A percentile compares a stretch with the other conserved stretches of the same genome.
These are phyloP conservation scores for Cotesia glomerata DNA, from an alignment of 1,140 invertebrate species.

Conservation along the genomic window DNA sequence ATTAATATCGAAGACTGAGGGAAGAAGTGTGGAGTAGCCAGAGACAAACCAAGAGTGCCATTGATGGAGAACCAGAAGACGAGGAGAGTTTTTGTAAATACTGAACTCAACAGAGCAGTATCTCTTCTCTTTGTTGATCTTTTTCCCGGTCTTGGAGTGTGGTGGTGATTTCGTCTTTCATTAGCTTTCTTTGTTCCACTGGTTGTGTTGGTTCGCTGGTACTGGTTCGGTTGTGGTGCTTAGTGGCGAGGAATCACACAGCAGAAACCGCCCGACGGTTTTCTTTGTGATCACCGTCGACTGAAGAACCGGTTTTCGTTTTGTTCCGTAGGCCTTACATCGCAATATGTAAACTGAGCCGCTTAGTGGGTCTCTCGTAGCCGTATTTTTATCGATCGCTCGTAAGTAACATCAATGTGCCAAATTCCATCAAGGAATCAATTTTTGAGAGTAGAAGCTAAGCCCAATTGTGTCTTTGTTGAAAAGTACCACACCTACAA, in stretches of 20 bases:
- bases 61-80: constrained; percentile 2
- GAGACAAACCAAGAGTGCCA: neutral
- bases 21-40: too few species aligned
- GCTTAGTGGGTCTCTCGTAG: constrained; percentile 3
- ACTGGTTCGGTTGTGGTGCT: neutral
- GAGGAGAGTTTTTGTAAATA: constrained; percentile 5
- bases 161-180: too few species aligned
- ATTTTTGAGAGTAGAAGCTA: neutral
- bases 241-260: neutral
- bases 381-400: neutral
- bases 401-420: constrained; percentile 10
- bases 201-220: neutral
- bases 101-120: neutral
- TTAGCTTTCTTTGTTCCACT: neutral
- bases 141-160: too few species aligned
- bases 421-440: constrained; percentile 14
- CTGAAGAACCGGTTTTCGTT: constrained; percentile 31
- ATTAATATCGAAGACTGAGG: neutral
- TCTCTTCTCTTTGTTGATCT: too few species aligned
- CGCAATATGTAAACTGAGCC: constrained; percentile 17
- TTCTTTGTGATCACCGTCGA: constrained; percentile 28
- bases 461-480: too few species aligned
- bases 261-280: constrained; percentile 20
- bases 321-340: constrained; percentile 11
- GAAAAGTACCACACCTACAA: too few species aligned